Base-by-base conservation (phyloP, 1,140 invertebrate species). In the Achatina immaculata region DNA sequence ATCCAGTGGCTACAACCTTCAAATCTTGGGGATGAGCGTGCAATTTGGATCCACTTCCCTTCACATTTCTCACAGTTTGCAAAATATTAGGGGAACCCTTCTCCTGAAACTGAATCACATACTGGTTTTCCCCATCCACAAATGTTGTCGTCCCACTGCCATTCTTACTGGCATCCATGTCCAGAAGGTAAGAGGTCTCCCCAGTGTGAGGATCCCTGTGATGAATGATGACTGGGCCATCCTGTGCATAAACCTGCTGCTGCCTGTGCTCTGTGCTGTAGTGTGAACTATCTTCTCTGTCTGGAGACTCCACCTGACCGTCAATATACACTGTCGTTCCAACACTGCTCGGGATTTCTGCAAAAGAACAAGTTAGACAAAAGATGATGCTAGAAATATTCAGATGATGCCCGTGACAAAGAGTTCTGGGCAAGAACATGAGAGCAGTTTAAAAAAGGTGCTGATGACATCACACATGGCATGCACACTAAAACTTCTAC, bases 161-260 rank as follows among this genome's bases (percentile, higher is more conserved):
- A 19, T 28, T 66, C 40, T 66, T 77, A 19, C 75, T 66, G 40
- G 55, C 75, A 66, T 77, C 75, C 75, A 77, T 77, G 40, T 77
- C 75, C 42, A 77, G 75, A 24, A 77, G 75, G 28, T 40, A 62
- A 36, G 75, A 77, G 36, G 55, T 1, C 45, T 77, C 75, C 28
- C 75, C 75, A 34, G 75, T 77, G 1, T 66, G 31, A 31, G 75
- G 75, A 42, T 77, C 75, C 45, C 55, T 45, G 34, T 77, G 75
- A 38, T 28, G 75, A 66, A 77, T 66, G 1, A 77, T 6, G 0
- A 77, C 75, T 34, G 40, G 31, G 34, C 28, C 42, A 45, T 48
- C n/a, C 28, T 75, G 45, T 9, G 45, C 55, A 7, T 38, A 38
- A 38, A 16, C 1, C 38, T 73, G 43, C 6, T 66, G 9, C 24